Evolutionary conservation across 2,888 invertebrate genomes (phyloP).

Genomic region (Tuberolachnus salignus): DNA sequence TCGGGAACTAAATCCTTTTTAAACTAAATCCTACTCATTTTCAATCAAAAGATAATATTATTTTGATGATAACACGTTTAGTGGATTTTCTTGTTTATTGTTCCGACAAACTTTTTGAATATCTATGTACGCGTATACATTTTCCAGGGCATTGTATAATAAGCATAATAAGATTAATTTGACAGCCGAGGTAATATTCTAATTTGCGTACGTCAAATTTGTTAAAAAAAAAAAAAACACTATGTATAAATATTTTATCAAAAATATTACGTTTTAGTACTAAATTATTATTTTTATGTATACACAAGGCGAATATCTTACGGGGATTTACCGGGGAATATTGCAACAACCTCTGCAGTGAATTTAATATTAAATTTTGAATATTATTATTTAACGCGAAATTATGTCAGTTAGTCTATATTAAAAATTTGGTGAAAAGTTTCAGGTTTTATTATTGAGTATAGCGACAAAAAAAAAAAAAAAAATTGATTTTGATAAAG

Average conservation of each 20-base stretch:
- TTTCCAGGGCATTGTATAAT: background rate
- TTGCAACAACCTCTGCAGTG: too few species aligned
- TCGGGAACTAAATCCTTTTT: background rate
- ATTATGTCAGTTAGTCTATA: too few species aligned
- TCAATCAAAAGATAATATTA: background rate
- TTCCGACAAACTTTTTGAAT: constrained; percentile 1
- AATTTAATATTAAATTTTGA: too few species aligned
- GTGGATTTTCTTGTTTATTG: constrained; percentile 1
- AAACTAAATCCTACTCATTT: background rate
- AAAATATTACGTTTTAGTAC: background rate
- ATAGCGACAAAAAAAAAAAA: too few species aligned
- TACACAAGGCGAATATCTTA: too few species aligned
- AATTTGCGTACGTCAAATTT: background rate
- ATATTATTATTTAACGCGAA: too few species aligned
- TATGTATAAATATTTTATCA: background rate
- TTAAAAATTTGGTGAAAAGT: too few species aligned
- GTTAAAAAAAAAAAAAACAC: background rate
- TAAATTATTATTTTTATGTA: background rate
- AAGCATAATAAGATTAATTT: background rate
- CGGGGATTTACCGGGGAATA: too few species aligned
- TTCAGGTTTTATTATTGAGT: too few species aligned
- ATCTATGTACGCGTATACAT: background rate
- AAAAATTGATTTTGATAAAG: too few species aligned
- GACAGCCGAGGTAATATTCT: background rate
- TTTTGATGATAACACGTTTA: constrained; percentile 2